Conservation (phyloP, 1,140 invertebrate species). For the Pseudomyrmex pallidus region DNA sequence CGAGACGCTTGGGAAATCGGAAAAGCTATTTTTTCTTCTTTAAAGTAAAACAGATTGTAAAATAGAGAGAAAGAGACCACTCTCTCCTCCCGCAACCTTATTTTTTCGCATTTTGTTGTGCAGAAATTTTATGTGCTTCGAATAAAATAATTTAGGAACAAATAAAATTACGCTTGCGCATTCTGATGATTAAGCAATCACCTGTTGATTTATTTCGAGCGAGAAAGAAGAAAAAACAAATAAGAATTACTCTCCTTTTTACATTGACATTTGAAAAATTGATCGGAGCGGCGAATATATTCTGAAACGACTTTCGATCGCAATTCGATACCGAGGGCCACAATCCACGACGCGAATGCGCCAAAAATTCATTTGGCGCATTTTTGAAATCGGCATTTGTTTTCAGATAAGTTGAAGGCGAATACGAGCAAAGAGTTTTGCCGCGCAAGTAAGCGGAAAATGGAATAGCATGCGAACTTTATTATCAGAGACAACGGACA, state of each 20-base stretch:
- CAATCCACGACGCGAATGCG: slow-evolving; percentile 33
- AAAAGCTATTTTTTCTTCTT: slow-evolving; percentile 67
- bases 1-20: slow-evolving; percentile 70
- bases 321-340: background rate
- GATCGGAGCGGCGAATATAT: background rate
- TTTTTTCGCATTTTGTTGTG: background rate
- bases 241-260: slow-evolving; percentile 51
- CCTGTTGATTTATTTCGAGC: no score
- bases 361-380: background rate
- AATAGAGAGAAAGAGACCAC: background rate
- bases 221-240: background rate
- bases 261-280: background rate
- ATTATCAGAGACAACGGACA: slow-evolving; percentile 23
- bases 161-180: background rate
- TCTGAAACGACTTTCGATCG: no score
- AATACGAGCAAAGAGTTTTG: slow-evolving; percentile 6
- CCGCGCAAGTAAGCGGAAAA: slow-evolving; percentile 22
- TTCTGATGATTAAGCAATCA: background rate
- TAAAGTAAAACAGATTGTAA: slow-evolving; percentile 54
- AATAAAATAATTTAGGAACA: background rate
- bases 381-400: slow-evolving; percentile 39
- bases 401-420: slow-evolving; percentile 48
- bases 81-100: background rate
- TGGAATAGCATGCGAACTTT: slow-evolving; percentile 39
- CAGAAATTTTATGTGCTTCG: background rate